Percentiles rank a stretch among this genome's conserved stretches.
Conservation (phyloP, 2,113 vertebrate genomes). For the Neolamprologus ventralis region DNA sequence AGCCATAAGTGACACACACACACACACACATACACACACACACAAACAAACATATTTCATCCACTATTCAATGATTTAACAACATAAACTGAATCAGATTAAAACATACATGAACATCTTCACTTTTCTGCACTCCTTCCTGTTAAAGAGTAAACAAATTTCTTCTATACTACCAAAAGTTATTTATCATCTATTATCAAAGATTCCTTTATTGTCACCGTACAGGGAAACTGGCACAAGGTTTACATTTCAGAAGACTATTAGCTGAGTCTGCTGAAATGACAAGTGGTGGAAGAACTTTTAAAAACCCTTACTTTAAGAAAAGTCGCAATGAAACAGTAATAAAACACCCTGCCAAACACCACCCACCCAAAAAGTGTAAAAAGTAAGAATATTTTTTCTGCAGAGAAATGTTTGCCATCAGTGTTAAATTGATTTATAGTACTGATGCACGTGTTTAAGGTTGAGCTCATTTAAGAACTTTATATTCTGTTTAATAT, state of each 20-base stretch:
- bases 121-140: background rate
- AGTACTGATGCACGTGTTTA: background rate
- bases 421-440: background rate
- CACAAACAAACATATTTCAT: background rate
- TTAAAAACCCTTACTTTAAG: background rate
- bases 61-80: background rate
- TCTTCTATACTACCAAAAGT: background rate
- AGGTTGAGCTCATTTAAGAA: background rate
- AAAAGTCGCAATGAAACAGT: background rate
- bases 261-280: background rate
- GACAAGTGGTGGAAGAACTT: background rate
- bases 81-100: background rate
- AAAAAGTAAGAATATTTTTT: background rate
- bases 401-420: background rate
- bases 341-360: background rate
- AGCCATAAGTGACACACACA: accelerated
- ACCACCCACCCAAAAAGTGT: accelerated
- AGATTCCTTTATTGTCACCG: background rate
- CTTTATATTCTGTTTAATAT: background rate
- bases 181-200: background rate
- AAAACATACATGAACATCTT: background rate
- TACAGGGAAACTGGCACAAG: background rate
- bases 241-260: background rate
- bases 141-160: background rate
- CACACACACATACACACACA: accelerated